A percentile compares a stretch with the other conserved stretches of the same genome.
Evolutionary conservation across 2,113 vertebrate genomes (phyloP).

Genomic region (Neodontobutis hainanensis): DNA sequence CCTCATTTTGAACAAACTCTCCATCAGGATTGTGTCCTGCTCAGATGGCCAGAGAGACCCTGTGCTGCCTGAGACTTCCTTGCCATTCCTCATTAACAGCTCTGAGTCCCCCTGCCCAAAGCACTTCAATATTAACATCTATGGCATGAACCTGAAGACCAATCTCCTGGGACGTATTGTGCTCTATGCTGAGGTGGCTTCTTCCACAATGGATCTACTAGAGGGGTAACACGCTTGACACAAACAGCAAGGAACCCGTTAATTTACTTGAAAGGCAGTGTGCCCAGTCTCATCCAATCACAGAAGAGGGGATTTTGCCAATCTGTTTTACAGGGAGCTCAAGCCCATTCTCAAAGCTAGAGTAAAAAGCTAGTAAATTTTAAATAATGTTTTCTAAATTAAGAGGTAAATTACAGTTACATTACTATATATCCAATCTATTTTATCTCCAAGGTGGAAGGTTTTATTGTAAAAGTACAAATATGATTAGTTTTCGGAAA

Average conservation of each 20-base stretch:
- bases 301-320: too few species aligned
- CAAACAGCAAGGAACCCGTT: neutral
- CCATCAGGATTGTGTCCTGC: conserved; percentile 76
- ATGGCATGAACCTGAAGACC: conserved; percentile 83
- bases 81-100: conserved; percentile 79
- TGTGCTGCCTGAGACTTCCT: conserved; percentile 50
- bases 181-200: conserved; percentile 84
- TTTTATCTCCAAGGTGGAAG: too few species aligned
- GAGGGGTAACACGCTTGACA: conserved; percentile 82
- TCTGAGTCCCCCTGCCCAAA: conserved; percentile 67
- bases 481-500: too few species aligned
- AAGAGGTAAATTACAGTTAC: too few species aligned
- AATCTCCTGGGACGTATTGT: conserved; percentile 81
- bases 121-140: conserved; percentile 83
- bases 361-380: too few species aligned
- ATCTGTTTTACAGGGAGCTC: too few species aligned
- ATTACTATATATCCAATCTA: too few species aligned
- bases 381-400: too few species aligned
- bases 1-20: conserved; percentile 74
- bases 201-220: conserved; percentile 91
- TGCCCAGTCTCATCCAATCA: too few species aligned
- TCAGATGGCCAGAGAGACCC: conserved; percentile 49
- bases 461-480: too few species aligned
- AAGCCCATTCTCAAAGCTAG: too few species aligned
- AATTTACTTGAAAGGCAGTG: too few species aligned